Percentiles rank a stretch among this genome's conserved stretches.
These are phyloP conservation scores for Parazoanthus atlanticus DNA, from an alignment of 92 coral and sea anemone species.

Conservation along the genomic window DNA sequence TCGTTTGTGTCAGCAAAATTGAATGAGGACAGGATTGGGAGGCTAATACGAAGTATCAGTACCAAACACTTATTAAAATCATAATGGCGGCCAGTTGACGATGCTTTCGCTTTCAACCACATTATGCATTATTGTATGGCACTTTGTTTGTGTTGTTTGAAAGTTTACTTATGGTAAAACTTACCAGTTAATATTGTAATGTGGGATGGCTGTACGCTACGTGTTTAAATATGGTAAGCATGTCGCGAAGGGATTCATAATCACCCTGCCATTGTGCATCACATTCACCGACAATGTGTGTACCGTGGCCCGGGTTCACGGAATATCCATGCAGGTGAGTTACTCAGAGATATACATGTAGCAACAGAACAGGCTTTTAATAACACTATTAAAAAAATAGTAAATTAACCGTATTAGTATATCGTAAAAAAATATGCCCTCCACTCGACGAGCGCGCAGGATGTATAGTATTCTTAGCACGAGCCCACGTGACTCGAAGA, in stretches of 20 bases:
- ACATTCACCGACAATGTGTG: slow-evolving; percentile 86
- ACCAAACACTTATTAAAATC: not conserved
- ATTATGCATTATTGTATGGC: too few relatives aligned
- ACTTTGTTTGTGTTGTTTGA: not conserved
- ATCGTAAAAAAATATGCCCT: too few relatives aligned
- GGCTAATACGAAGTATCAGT: not conserved
- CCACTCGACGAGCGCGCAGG: too few relatives aligned
- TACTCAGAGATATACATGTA: not conserved
- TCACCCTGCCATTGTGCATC: slow-evolving; percentile 83
- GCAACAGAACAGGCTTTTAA: too few relatives aligned
- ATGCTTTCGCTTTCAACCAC: not conserved
- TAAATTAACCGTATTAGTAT: not conserved
- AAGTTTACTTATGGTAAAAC: not conserved
- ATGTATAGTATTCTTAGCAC: too few relatives aligned
- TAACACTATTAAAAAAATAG: not conserved
- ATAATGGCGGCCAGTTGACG: slow-evolving; percentile 4
- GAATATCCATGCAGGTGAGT: slow-evolving; percentile 93
- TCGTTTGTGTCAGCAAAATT: not conserved
- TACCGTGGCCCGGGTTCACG: slow-evolving; percentile 80
- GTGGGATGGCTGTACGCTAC: slow-evolving; percentile 8
- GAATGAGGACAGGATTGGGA: not conserved
- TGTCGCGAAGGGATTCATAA: slow-evolving; percentile 80
- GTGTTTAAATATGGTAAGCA: slow-evolving; percentile 52
- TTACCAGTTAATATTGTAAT: not conserved
- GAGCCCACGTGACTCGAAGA: too few relatives aligned